Evolutionary conservation across 2,113 vertebrate genomes (phyloP), one percentile per base, ranked within the genome.

Genomic region (Murina feae): DNA sequence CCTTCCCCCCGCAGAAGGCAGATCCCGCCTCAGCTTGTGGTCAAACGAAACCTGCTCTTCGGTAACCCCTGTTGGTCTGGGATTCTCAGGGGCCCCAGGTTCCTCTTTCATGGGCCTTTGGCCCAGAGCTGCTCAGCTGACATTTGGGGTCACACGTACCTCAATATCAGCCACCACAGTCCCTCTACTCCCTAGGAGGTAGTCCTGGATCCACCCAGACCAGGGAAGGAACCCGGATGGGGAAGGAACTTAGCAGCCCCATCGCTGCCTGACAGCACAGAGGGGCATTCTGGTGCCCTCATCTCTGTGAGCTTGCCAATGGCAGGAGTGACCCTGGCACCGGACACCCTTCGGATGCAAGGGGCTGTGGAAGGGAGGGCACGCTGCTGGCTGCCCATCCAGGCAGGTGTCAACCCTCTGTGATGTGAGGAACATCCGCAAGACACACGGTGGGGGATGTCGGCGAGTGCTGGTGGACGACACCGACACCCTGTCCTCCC

Each of bases 401-500:
- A 2, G 28, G 39, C 21, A 28, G 2, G 4, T 21, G 6, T 1
- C 63, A 12, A 7, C 35, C 35, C 0, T 28, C 25, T 20, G 10
- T n/a, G 5, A 16, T 0, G 5, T 39, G 20, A 49, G 55, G 17
- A 23, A 0, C 6, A 5, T 2, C 11, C 72, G 9, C 0, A 0
- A 1, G 47, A 30, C 20, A 0, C 30, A 32, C 1, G 12, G 37
- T 2, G 6, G 42, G 30, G 30, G 49, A 18, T 60, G 0, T 10
- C 11, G 3, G 1, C 1, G 17, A 13, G 20, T 3, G 9, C 1
- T 9, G 35, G 1, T 6, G 63, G 30, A 5, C 5, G 63, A 4
- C 1, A 1, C n/a, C 25, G 3, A 1, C 0, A 6, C 49, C 3
- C 35, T 12, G 1, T 0, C 0, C 0, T 5, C 9, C 32, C 30